Conservation (phyloP, 2,888 invertebrate genomes). For the Teinopalpus imperialis region DNA sequence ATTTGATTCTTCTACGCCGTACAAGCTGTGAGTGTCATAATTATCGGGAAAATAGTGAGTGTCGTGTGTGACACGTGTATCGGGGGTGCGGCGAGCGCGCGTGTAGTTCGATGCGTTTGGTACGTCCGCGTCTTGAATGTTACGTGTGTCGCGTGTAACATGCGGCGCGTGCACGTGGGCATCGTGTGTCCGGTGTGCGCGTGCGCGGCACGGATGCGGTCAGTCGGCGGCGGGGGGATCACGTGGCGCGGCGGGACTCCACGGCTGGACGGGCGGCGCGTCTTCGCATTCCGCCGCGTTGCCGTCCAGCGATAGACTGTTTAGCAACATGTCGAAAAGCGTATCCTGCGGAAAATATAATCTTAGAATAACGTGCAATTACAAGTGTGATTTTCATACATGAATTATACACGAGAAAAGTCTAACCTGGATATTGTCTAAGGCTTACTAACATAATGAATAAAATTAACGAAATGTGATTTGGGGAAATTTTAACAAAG, state of each 20-base stretch:
- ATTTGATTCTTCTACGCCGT: too few relatives aligned
- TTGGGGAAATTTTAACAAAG: too few relatives aligned
- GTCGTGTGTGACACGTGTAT: too few relatives aligned
- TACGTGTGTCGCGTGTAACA: slow-evolving; percentile 15
- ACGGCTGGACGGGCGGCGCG: slow-evolving; percentile 62
- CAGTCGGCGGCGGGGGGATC: slow-evolving; percentile 30
- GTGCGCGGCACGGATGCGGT: slow-evolving; percentile 22
- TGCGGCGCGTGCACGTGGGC: slow-evolving; percentile 25
- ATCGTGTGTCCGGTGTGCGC: slow-evolving; percentile 26
- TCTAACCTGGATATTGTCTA: too few relatives aligned
- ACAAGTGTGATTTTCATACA: too few relatives aligned
- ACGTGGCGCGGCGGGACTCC: slow-evolving; percentile 49
- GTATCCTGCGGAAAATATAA: slow-evolving; percentile 51
- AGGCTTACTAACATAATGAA: too few relatives aligned
- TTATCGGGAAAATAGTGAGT: too few relatives aligned
- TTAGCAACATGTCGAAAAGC: slow-evolving; percentile 70
- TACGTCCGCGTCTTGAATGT: slow-evolving; percentile 2
- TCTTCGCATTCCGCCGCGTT: slow-evolving; percentile 33
- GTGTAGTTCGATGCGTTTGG: neutral
- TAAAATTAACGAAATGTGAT: too few relatives aligned
- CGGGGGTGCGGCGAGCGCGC: slow-evolving; percentile 26
- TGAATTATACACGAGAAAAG: too few relatives aligned
- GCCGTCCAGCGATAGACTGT: slow-evolving; percentile 60
- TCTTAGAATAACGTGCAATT: too few relatives aligned
- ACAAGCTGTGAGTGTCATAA: too few relatives aligned